Percentiles rank a stretch among this genome's conserved stretches.
Conservation (phyloP, 2,888 invertebrate genomes). For the Clistopyga incitator region DNA sequence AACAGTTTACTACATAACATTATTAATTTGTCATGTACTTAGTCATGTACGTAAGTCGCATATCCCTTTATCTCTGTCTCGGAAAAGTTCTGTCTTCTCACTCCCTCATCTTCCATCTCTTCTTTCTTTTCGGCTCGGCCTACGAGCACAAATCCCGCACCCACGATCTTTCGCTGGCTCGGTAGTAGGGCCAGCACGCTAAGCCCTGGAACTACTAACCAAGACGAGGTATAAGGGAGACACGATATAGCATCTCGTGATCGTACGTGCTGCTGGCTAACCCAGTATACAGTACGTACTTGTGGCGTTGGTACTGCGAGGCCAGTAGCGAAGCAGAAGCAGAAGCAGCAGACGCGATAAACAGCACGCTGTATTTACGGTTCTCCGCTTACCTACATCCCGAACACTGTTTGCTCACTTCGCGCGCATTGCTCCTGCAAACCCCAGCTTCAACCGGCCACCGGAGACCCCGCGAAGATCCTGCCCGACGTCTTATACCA, state of each 20-base stretch:
- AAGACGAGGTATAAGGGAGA: conserved; percentile 52
- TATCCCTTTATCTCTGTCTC: conserved; percentile 51
- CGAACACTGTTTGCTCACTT: conserved; percentile 61
- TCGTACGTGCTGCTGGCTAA: conserved; percentile 19
- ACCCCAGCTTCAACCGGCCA: conserved; percentile 10
- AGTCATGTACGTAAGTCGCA: conserved; percentile 26
- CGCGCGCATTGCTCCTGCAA: conserved; percentile 46
- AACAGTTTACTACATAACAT: conserved; percentile 8
- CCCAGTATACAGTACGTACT: not conserved
- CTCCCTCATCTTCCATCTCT: conserved; percentile 13
- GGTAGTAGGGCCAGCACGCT: conserved; percentile 4
- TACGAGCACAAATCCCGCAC: conserved; percentile 49
- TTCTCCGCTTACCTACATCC: conserved; percentile 59
- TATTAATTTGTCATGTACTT: conserved; percentile 27
- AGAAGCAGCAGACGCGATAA: conserved; percentile 42
- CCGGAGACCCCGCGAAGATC: conserved; percentile 11
- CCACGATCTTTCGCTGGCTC: conserved; percentile 46
- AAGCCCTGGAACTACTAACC: conserved; percentile 40
- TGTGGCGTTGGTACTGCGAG: conserved; percentile 4
- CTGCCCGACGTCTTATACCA: not conserved
- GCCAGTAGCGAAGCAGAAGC: conserved; percentile 34
- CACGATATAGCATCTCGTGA: conserved; percentile 44
- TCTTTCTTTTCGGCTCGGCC: conserved; percentile 22
- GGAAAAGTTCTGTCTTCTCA: conserved; percentile 14
- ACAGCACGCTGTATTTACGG: conserved; percentile 52